Evolutionary conservation across 2,888 invertebrate genomes (phyloP), one percentile per base, ranked within the genome.

Genomic region (Andrena marginata): DNA sequence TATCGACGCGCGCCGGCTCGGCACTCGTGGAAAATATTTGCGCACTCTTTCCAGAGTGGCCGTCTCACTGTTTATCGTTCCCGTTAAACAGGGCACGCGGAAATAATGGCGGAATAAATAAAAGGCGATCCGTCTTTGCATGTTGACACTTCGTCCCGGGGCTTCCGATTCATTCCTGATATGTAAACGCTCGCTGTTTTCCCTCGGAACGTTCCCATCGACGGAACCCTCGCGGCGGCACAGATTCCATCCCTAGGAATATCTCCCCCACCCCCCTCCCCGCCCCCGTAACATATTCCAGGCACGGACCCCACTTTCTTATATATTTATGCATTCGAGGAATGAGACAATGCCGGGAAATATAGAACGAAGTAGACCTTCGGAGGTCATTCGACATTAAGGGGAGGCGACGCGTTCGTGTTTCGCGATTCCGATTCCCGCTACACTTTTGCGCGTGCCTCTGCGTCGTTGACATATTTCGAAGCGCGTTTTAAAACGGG

Each of bases 301-400:
- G 42, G 31, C 84, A 85, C 81, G 81, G 64, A 60, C 49, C 63
- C 49, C 67, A 49, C 71, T 81, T 65, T 81, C 81, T 84, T 84
- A 78, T 67, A 81, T 81, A 81, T 84, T 85, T 84, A 81, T 78
- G 59, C 63, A 77, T 60, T 59, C 84, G 49, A 2, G 76, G 69
- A 67, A 80, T n/a, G 73, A 77, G 76, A 73, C 63, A 75, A 77
- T 64, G 59, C 29, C 33, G 7, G 23, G 20, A 62, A 10, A 62
- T 49, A 29, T 56, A 26, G 60, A 64, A 73, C 63, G 54, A 35
- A 51, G 64, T 35, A 10, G 71, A 2, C 20, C 2, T 31, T 26
- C 35, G n/a, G 26, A 33, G 68, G 49, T 60, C 51, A 26, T 42
- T 73, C 63, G 60, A 74, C 69, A 49, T 49, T 7, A 51, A 33